Percentiles rank a stretch among this genome's conserved stretches.
Conservation (phyloP, 2,797 vertebrate genomes). For the Monodelphis domestica region DNA sequence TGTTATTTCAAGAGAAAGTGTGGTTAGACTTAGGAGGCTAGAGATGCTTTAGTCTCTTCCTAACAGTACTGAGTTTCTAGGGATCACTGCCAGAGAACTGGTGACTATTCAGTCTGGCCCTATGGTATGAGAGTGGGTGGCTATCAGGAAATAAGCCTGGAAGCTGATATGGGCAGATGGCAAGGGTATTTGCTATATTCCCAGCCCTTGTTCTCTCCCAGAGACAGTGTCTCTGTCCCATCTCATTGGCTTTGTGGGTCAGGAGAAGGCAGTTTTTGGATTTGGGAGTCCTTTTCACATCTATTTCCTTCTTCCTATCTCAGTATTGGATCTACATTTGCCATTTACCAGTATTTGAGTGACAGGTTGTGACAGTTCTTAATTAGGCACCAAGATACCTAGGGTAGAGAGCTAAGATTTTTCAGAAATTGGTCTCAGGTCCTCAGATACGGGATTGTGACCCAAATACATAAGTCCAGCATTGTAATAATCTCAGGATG, state of each 20-base stretch:
- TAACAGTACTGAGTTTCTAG: constrained; percentile 13
- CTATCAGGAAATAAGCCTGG: neutral
- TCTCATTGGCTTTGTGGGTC: neutral
- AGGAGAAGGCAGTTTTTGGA: neutral
- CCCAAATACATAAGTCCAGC: neutral
- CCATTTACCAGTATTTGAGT: neutral
- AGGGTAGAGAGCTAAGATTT: neutral
- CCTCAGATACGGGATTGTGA: neutral
- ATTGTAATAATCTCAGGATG: neutral
- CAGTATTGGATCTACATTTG: neutral
- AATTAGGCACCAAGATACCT: neutral
- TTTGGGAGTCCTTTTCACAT: neutral
- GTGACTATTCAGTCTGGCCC: neutral
- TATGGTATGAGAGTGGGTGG: neutral
- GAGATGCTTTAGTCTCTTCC: neutral
- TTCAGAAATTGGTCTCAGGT: neutral
- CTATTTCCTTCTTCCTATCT: neutral
- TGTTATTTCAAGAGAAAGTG: neutral
- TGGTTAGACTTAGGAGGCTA: neutral
- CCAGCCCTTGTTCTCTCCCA: neutral
- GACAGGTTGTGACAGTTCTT: neutral
- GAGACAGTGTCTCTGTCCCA: accelerated
- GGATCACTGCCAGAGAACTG: neutral
- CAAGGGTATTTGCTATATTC: neutral
- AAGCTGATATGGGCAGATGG: neutral